These are phyloP conservation scores for Leptinotarsa texana DNA, from an alignment of 1,140 invertebrate species.

Conservation along the genomic window DNA sequence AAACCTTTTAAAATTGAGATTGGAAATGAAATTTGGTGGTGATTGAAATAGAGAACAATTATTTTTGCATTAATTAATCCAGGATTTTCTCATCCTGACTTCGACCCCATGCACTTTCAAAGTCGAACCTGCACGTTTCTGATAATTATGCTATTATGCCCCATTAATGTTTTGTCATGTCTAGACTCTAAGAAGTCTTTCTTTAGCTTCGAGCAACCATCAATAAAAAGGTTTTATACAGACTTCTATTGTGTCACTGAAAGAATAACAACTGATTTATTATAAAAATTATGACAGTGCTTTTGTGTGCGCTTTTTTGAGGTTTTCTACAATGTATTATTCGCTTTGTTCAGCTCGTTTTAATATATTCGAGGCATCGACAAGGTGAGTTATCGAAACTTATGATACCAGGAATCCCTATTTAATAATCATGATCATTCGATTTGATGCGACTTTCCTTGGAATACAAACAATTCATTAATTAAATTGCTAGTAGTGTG, in stretches of 20 bases:
- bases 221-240: slow-evolving; percentile 1
- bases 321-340: not conserved
- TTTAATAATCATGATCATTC: no score
- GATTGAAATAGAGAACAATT: no score
- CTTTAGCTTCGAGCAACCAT: not conserved
- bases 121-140: not conserved
- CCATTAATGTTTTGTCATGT: not conserved
- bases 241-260: not conserved
- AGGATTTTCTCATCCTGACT: no score
- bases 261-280: slow-evolving; percentile 4
- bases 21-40: no score
- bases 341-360: not conserved
- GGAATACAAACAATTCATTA: no score
- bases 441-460: no score
- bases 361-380: not conserved
- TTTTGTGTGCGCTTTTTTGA: not conserved
- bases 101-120: not conserved
- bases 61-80: no score
- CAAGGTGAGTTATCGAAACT: not conserved
- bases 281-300: not conserved
- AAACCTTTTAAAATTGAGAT: no score
- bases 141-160: not conserved
- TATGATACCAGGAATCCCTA: no score
- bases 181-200: not conserved
- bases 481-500: no score